Evolutionary conservation across 2,113 vertebrate genomes (phyloP).

Genomic region (Archocentrus centrarchus): DNA sequence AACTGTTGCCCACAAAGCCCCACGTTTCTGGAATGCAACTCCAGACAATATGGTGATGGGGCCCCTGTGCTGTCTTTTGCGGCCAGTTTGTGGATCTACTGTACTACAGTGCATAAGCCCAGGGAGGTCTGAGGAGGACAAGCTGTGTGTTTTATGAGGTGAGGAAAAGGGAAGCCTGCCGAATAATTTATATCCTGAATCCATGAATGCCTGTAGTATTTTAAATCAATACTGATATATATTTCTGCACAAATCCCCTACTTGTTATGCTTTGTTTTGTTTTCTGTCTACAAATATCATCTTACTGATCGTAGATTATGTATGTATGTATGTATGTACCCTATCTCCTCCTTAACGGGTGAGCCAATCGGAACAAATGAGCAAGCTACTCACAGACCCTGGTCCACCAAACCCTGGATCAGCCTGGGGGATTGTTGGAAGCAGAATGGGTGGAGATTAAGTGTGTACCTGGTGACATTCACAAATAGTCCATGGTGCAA

Average conservation of each 20-base stretch:
- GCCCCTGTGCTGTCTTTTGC: conserved; percentile 27
- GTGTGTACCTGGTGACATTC: no score
- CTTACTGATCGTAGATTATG: no score
- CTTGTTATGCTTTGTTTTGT: neutral
- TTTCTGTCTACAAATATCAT: neutral
- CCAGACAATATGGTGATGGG: conserved; percentile 31
- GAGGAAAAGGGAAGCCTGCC: neutral
- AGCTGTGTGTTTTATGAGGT: conserved; percentile 11
- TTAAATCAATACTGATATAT: neutral
- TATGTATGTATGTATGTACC: no score
- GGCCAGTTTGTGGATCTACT: conserved; percentile 32
- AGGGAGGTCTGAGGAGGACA: conserved; percentile 32
- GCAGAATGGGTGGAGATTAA: no score
- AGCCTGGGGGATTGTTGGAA: no score
- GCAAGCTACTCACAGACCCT: no score
- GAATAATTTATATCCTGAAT: neutral
- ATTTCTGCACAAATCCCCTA: conserved; percentile 7
- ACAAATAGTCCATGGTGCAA: no score
- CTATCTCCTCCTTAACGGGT: no score
- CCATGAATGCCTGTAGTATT: neutral
- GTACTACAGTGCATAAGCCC: neutral
- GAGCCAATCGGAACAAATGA: no score
- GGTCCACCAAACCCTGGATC: no score
- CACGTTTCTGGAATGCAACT: conserved; percentile 32
- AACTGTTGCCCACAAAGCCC: conserved; percentile 46